Evolutionary conservation across 53 echinoderm and acorn worm genomes (phyloP).

Genomic region (Pentamera pediparva): DNA sequence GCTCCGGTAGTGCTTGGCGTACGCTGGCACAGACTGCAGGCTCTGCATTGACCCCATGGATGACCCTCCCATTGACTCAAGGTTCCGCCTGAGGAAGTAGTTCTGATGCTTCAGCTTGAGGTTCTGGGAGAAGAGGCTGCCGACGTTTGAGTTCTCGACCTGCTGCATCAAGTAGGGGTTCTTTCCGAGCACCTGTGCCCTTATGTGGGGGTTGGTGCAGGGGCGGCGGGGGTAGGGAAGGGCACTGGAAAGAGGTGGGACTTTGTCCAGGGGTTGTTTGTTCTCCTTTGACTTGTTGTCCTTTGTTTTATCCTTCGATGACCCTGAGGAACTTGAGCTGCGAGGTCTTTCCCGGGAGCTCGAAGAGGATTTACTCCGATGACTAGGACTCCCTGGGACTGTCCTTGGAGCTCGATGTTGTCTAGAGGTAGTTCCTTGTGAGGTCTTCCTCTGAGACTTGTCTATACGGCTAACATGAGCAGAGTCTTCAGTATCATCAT

Average conservation of each 20-base stretch:
- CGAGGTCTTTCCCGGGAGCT: slow-evolving; percentile 86
- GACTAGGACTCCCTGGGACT: slow-evolving; percentile 83
- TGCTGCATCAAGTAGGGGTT: slow-evolving; percentile 83
- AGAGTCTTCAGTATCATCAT: not conserved
- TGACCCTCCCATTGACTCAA: slow-evolving; percentile 48
- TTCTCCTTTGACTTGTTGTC: slow-evolving; percentile 48
- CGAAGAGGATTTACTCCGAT: slow-evolving; percentile 82
- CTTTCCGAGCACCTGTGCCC: slow-evolving; percentile 65
- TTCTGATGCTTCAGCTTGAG: slow-evolving; percentile 91
- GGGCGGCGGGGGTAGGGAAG: slow-evolving; percentile 76
- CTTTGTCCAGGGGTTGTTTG: slow-evolving; percentile 39
- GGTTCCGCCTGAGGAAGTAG: slow-evolving; percentile 62
- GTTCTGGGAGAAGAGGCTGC: slow-evolving; percentile 79
- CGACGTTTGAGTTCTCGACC: slow-evolving; percentile 52
- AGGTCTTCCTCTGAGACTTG: slow-evolving; percentile 16
- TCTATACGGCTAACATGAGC: slow-evolving; percentile 21
- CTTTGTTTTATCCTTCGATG: slow-evolving; percentile 62
- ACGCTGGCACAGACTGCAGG: slow-evolving; percentile 81
- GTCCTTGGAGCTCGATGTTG: slow-evolving; percentile 85
- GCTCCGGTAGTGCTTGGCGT: slow-evolving; percentile 96
- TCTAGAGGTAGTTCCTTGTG: slow-evolving; percentile 12
- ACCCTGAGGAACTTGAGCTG: slow-evolving; percentile 91
- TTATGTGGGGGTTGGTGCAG: slow-evolving; percentile 91
- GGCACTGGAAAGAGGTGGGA: slow-evolving; percentile 55
- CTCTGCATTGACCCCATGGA: slow-evolving; percentile 61